A percentile compares a stretch with the other conserved stretches of the same genome.
Evolutionary conservation across 2,888 invertebrate genomes (phyloP).

Genomic region (Agonum fuliginosum): DNA sequence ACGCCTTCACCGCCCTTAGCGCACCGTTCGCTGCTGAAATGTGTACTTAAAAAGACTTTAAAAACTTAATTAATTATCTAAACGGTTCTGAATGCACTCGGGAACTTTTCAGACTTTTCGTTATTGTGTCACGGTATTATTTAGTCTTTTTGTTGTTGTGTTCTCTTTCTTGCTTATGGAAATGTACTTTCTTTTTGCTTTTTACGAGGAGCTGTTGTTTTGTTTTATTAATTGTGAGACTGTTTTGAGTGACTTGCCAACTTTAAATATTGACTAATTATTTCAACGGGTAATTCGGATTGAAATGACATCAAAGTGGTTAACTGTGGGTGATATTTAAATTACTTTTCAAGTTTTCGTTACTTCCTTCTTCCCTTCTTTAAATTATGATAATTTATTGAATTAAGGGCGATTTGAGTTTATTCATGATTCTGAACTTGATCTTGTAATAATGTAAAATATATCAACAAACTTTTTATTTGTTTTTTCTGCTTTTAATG

Average conservation of each 20-base stretch:
- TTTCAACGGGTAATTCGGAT: background rate
- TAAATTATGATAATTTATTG: background rate
- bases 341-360: constrained; percentile 6
- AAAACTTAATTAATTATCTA: constrained; percentile 72
- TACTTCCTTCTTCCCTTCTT: background rate
- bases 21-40: constrained; percentile 62
- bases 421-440: background rate
- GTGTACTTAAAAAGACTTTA: constrained; percentile 69
- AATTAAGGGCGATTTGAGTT: background rate
- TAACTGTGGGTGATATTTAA: constrained; percentile 15
- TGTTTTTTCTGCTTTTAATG: too few species aligned
- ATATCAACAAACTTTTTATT: too few species aligned
- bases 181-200: constrained; percentile 13
- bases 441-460: background rate
- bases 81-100: constrained; percentile 67
- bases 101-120: constrained; percentile 50
- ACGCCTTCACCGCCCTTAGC: constrained; percentile 61
- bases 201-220: constrained; percentile 16
- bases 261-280: constrained; percentile 38
- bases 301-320: background rate
- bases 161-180: constrained; percentile 23
- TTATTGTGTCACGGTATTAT: constrained; percentile 54
- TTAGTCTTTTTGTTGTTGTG: constrained; percentile 45
- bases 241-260: constrained; percentile 22
- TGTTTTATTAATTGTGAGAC: constrained; percentile 36